Conservation (phyloP, 2,113 vertebrate species). For the Hippocampus barbouri region DNA sequence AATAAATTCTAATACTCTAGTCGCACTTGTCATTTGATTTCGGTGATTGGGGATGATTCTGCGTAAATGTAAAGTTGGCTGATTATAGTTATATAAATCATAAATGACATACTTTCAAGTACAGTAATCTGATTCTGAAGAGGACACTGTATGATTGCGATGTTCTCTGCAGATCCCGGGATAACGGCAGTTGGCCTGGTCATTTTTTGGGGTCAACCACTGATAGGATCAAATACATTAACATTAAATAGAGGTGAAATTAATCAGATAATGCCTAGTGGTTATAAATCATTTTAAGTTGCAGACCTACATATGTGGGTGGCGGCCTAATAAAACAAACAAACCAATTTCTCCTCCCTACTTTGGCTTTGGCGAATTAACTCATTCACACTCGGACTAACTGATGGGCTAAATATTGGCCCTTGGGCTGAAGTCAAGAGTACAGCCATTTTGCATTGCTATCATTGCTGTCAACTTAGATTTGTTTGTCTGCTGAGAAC, state of each 20-base stretch:
- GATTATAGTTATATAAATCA: not conserved
- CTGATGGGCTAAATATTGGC: too few relatives aligned
- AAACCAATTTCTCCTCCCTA: too few relatives aligned
- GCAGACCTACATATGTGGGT: not conserved
- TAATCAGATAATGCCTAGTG: too few relatives aligned
- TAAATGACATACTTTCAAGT: too few relatives aligned
- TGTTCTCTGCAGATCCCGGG: constrained; percentile 3
- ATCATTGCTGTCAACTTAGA: too few relatives aligned
- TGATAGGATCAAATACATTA: not conserved
- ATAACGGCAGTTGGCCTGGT: constrained; percentile 17
- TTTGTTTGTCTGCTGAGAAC: too few relatives aligned
- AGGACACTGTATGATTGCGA: not conserved
- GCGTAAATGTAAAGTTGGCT: not conserved
- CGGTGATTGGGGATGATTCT: not conserved
- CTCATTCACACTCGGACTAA: too few relatives aligned
- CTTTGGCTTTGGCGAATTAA: too few relatives aligned
- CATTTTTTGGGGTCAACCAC: not conserved
- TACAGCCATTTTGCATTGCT: too few relatives aligned
- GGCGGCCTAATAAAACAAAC: too few relatives aligned
- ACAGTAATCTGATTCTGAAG: not conserved
- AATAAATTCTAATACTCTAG: not conserved
- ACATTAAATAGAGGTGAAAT: not conserved
- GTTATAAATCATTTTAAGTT: too few relatives aligned
- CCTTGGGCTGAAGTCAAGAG: too few relatives aligned
- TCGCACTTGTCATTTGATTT: not conserved